These are phyloP conservation scores for Zophobas atratus DNA, from an alignment of 1,140 invertebrate species.

Conservation along the genomic window DNA sequence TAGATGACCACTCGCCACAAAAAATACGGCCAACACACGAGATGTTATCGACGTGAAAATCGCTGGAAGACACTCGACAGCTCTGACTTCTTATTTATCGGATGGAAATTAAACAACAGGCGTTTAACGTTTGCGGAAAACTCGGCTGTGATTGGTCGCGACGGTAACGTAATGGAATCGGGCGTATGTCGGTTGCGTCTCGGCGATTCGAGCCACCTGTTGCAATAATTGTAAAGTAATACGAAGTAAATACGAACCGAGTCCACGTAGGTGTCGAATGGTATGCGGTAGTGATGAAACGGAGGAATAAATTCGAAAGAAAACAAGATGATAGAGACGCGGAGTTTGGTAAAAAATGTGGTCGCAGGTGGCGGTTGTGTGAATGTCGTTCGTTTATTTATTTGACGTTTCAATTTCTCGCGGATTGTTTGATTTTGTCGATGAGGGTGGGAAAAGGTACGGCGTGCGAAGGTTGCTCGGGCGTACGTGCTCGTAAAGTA, in stretches of 20 bases:
- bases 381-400: neutral
- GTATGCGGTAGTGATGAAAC: neutral
- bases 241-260: neutral
- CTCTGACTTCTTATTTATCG: constrained; percentile 36
- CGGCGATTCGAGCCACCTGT: too few species aligned
- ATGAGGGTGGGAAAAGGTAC: neutral
- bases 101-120: neutral
- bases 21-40: neutral
- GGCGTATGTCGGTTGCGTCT: too few species aligned
- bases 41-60: constrained; percentile 30
- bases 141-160: too few species aligned
- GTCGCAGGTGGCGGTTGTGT: too few species aligned
- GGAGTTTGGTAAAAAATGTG: too few species aligned
- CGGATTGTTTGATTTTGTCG: constrained; percentile 10
- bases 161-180: too few species aligned
- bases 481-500: constrained; percentile 10
- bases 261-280: neutral
- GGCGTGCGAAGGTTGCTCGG: neutral
- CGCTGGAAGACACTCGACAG: constrained; percentile 10
- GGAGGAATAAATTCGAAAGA: neutral
- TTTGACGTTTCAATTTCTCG: neutral
- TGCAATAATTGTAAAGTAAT: too few species aligned
- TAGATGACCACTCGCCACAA: constrained; percentile 33
- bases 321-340: neutral
- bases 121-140: too few species aligned